A percentile compares a stretch with the other conserved stretches of the same genome.
Conservation (phyloP, 1,140 invertebrate genomes). For the Pseudomyrmex pallidus region DNA sequence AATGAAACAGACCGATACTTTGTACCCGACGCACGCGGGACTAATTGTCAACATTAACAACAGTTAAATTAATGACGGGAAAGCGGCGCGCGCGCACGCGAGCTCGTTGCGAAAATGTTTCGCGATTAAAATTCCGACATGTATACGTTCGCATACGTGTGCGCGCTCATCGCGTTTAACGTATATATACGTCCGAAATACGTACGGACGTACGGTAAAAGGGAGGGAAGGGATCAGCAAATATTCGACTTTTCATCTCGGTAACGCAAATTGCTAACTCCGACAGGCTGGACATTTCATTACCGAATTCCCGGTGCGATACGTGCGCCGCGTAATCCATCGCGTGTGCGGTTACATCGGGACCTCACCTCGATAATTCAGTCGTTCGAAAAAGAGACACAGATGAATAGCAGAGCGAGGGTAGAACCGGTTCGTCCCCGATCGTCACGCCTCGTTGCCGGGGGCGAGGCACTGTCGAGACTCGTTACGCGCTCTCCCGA, state of each 20-base stretch:
- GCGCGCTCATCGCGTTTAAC: slow-evolving; percentile 7
- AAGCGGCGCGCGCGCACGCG: too few species aligned
- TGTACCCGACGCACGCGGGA: slow-evolving; percentile 38
- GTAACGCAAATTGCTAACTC: slow-evolving; percentile 53
- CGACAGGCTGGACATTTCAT: slow-evolving; percentile 55
- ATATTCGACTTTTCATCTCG: slow-evolving; percentile 61
- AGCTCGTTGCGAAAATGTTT: slow-evolving; percentile 48
- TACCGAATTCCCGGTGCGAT: slow-evolving; percentile 54
- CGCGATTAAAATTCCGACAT: slow-evolving; percentile 58
- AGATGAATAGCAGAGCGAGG: slow-evolving; percentile 38
- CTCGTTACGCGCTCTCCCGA: slow-evolving; percentile 17
- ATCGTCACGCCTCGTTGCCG: slow-evolving; percentile 41
- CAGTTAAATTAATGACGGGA: slow-evolving; percentile 50
- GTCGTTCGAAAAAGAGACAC: slow-evolving; percentile 53
- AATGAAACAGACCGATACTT: slow-evolving; percentile 44
- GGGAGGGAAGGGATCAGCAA: slow-evolving; percentile 13
- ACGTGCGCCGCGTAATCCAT: slow-evolving; percentile 56
- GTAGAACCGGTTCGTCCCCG: background rate
- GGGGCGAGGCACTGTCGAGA: background rate
- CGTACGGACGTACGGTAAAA: too few species aligned
- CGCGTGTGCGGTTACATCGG: slow-evolving; percentile 39
- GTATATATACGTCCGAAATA: too few species aligned
- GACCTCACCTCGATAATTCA: slow-evolving; percentile 53
- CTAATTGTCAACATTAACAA: slow-evolving; percentile 60
- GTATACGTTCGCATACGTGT: background rate